Evolutionary conservation across 1,140 invertebrate species (phyloP), one percentile per base, ranked within the genome.

Genomic region (Drosophila bifasciata): DNA sequence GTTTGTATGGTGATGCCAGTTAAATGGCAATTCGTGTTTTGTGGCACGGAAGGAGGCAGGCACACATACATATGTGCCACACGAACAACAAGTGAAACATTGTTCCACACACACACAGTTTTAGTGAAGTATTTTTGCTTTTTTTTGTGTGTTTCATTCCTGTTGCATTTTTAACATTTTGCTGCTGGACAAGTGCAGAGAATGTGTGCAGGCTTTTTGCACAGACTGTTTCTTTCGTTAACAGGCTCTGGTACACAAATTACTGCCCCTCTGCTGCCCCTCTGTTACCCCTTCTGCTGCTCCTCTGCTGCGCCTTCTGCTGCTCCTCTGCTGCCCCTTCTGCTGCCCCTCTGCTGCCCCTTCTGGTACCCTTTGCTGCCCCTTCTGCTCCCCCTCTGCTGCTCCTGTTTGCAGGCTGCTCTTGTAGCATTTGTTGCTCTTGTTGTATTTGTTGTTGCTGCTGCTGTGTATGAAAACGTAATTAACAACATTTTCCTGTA

Each of bases 401-500:
- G 19, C 15, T 48, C 16, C 4, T 48, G 45, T 48, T 48, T n/a
- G 45, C 43, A 36, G 28, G 28, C 7, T 25, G 23, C 6, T 25
- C 6, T 6, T 25, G 1, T 23, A 28, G 56, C 23, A 56, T 25
- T 64, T 58, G 28, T 59, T 66, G 32, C 39, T 50, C 28, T 56
- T 55, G n/a, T 21, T 55, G 19, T 58, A 44, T 19, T 56, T 55
- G n/a, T 21, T 55, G 19, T 58, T 59, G 64, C 51, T 51, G 61
- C 57, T 76, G 79, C 55, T 84, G 69, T 84, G 72, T 74, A 85
- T 86, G 77, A 86, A 85, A 85, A 77, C 57, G 81, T 86, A 86
- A 86, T 86, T 86, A 86, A 88, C 81, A 86, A 83, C 78, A 88
- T 86, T 88, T 85, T 80, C 43, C 81, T 62, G 61, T 53, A 63